phyloP scores from a whole-genome alignment of 2,113 vertebrate species.

The Suncus etruscus region DNA sequence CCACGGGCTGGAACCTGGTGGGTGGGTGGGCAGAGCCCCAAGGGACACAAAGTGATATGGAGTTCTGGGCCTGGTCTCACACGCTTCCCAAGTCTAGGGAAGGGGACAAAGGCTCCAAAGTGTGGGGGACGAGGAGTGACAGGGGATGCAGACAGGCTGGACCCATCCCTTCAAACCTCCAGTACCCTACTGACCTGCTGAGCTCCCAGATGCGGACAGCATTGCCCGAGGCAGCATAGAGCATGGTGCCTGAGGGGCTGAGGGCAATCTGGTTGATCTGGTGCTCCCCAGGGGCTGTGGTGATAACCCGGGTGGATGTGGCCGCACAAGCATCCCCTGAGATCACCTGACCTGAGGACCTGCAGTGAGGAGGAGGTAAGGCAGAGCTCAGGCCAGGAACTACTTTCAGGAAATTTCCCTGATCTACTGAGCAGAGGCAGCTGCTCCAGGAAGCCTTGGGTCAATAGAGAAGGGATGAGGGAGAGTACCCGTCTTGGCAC shows the following conservation, averaged over 20 bases:
- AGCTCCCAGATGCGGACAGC: slow-evolving; percentile 96
- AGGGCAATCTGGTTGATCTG: slow-evolving; percentile 98
- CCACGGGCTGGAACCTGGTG: slow-evolving; percentile 93
- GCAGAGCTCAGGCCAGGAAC: not conserved
- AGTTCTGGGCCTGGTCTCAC: too few relatives aligned
- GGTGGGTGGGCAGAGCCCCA: not conserved
- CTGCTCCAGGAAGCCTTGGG: not conserved
- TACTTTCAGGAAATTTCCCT: not conserved
- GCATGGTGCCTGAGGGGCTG: slow-evolving; percentile 92
- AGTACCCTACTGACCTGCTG: slow-evolving; percentile 88
- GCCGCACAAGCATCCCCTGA: slow-evolving; percentile 94
- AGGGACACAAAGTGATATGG: not conserved
- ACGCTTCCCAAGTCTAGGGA: not conserved
- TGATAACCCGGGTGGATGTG: slow-evolving; percentile 92
- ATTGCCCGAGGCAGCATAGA: slow-evolving; percentile 95
- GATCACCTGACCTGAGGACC: slow-evolving; percentile 96
- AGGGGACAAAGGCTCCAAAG: too few relatives aligned
- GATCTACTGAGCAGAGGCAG: fast-evolving
- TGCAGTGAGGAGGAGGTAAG: slow-evolving; percentile 45
- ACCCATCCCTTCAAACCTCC: fast-evolving
- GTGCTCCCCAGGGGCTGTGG: slow-evolving; percentile 94
- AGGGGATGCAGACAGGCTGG: fast-evolving
- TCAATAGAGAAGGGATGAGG: fast-evolving
- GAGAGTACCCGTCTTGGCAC: too few relatives aligned
- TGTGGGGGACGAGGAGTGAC: not conserved